Evolutionary conservation across 2,113 vertebrate species (phyloP).

Genomic region (Oxyura jamaicensis): DNA sequence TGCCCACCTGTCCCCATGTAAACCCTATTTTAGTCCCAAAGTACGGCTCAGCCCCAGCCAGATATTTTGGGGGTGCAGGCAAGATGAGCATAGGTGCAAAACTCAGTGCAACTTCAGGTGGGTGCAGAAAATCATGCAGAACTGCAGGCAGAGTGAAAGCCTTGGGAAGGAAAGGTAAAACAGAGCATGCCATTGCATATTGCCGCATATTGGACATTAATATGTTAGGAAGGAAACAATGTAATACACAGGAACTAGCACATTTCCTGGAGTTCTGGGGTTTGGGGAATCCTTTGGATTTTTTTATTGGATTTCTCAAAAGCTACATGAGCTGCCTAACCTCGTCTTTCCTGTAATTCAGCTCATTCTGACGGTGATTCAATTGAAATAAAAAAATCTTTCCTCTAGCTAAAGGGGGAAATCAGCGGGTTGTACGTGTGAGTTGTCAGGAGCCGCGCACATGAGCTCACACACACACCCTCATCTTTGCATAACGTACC

Average conservation of each 20-base stretch:
- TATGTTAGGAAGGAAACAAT: conserved; percentile 56
- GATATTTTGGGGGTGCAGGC: not conserved
- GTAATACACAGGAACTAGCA: conserved; percentile 56
- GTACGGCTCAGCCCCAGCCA: not conserved
- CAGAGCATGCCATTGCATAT: not conserved
- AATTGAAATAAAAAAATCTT: not conserved
- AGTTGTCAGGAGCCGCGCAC: not conserved
- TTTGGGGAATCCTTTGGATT: conserved; percentile 61
- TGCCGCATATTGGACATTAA: conserved; percentile 8
- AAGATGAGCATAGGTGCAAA: not conserved
- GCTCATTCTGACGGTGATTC: conserved; percentile 56
- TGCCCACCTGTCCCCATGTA: not conserved
- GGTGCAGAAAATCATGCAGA: not conserved
- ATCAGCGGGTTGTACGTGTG: not conserved
- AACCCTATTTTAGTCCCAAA: not conserved
- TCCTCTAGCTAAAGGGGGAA: not conserved
- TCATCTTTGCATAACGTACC: not conserved
- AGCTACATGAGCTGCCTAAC: conserved; percentile 50
- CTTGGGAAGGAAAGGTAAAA: not conserved
- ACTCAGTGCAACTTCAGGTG: rapidly evolving
- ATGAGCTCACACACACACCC: not conserved
- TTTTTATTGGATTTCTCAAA: conserved; percentile 67
- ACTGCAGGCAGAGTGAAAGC: not conserved
- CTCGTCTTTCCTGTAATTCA: conserved; percentile 59
- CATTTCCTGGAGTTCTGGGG: conserved; percentile 58